phyloP scores from a whole-genome alignment of 2,797 vertebrate genomes.

The Megaceryle alcyon region DNA sequence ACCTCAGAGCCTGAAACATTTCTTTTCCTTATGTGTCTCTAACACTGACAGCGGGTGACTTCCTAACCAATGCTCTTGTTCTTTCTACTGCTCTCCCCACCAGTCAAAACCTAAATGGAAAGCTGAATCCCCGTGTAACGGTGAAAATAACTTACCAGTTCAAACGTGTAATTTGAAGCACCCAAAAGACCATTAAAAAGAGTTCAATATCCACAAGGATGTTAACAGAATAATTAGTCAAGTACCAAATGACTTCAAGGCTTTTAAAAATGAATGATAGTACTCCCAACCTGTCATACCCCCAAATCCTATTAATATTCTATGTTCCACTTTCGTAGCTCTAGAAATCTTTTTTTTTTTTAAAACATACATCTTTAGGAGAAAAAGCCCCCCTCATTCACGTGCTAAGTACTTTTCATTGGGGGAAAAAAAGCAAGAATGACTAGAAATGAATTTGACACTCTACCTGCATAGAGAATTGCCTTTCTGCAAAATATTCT shows the following conservation, averaged over 20 bases:
- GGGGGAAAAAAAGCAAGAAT: not conserved
- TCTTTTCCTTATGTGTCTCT: not conserved
- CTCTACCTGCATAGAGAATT: not conserved
- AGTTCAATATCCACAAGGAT: constrained; percentile 30
- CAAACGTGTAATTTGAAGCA: constrained; percentile 16
- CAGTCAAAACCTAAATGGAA: not conserved
- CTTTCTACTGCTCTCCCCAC: not conserved
- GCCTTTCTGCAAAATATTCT: not conserved
- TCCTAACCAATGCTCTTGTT: not conserved
- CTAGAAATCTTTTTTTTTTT: constrained; percentile 15
- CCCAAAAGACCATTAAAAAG: constrained; percentile 41
- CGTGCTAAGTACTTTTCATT: not conserved
- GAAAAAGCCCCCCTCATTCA: not conserved
- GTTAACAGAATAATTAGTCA: constrained; percentile 58
- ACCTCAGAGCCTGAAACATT: not conserved
- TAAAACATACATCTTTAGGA: constrained; percentile 14
- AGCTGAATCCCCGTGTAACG: not conserved
- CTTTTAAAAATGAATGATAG: constrained; percentile 46
- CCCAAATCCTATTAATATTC: constrained; percentile 57
- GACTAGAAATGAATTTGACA: constrained; percentile 1
- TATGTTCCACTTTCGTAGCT: constrained; percentile 30
- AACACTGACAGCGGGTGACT: not conserved
- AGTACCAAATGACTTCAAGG: constrained; percentile 51
- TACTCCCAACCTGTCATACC: constrained; percentile 7
- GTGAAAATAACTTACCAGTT: not conserved